A percentile compares a stretch with the other conserved stretches of the same genome.
Evolutionary conservation across 2,888 invertebrate species (phyloP).

Genomic region (Caenorhabditis sinica): DNA sequence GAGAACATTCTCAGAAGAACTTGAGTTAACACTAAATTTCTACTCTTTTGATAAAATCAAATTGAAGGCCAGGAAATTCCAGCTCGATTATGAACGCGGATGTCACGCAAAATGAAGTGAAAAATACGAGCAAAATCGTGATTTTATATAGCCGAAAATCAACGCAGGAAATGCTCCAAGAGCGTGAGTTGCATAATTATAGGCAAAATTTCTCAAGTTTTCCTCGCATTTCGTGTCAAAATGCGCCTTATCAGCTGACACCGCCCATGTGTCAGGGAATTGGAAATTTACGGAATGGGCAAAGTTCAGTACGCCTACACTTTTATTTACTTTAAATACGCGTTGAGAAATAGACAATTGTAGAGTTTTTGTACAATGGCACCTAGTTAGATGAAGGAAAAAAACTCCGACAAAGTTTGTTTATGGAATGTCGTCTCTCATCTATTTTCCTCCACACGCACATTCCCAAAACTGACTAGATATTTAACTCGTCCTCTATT

Average conservation of each 20-base stretch:
- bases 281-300: conserved; percentile 13
- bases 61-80: neutral
- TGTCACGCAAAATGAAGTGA: too few species aligned
- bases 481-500: neutral
- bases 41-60: neutral
- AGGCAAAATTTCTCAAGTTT: conserved; percentile 34
- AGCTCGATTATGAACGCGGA: neutral
- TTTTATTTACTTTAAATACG: conserved; percentile 4
- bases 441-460: too few species aligned
- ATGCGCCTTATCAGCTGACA: conserved; percentile 50
- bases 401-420: too few species aligned
- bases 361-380: neutral
- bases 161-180: neutral
- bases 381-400: neutral
- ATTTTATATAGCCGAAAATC: neutral
- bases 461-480: too few species aligned
- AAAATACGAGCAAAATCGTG: too few species aligned
- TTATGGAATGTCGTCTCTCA: too few species aligned
- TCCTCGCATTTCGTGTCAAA: conserved; percentile 9
- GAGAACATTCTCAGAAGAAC: conserved; percentile 28
- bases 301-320: conserved; percentile 54
- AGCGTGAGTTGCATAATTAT: conserved; percentile 45
- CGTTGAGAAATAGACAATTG: neutral
- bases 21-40: neutral
- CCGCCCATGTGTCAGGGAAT: conserved; percentile 19